Evolutionary conservation across 2,797 vertebrate genomes (phyloP), one percentile per base, ranked within the genome.

Genomic region (Gallinago stenura): DNA sequence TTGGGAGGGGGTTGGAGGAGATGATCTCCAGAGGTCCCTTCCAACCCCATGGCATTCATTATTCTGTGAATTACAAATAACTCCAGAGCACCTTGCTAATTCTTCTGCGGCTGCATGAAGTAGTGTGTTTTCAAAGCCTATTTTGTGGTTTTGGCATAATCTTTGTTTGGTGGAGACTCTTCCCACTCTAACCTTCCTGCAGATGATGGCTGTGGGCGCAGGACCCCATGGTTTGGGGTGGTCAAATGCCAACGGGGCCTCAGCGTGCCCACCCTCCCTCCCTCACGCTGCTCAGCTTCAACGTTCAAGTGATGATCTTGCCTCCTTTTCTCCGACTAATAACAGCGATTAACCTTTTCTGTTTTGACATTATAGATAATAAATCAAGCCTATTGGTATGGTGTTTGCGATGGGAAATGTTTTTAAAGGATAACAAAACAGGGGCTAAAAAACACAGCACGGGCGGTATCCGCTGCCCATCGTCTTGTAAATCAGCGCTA

Each of bases 281-380:
- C 66, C n/a, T 30, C 17, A 3, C 2, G 1, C 87, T 54, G 58
- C 41, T 33, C 78, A 33, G 60, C 6, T 0, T 43, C 15, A 2
- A 50, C 88, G 53, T 91, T 93, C 79, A 9, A 83, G 83, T 79
- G 92, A 96, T 92, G 93, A 97, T 90, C 81, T 91, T 72, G 85
- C 68, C 87, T 97, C 92, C 19, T 97, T 97, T 96, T 62, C 89
- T 48, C 89, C 83, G 69, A 78, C 70, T 97, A 96, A 96, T 96
- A 91, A 90, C 46, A 48, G 77, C 65, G 95, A 96, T 97, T 96
- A 97, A 96, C 95, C 76, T 96, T 98, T 97, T 98, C 83, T 56
- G n/a, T 95, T 95, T 85, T 95, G 94, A 92, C 91, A 46, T 93
- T 90, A 87, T 16, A 93, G 90, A 82, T 96, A 93, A 94, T 89